Evolutionary conservation across 2,113 vertebrate species (phyloP).

Genomic region (Pandion haliaetus): DNA sequence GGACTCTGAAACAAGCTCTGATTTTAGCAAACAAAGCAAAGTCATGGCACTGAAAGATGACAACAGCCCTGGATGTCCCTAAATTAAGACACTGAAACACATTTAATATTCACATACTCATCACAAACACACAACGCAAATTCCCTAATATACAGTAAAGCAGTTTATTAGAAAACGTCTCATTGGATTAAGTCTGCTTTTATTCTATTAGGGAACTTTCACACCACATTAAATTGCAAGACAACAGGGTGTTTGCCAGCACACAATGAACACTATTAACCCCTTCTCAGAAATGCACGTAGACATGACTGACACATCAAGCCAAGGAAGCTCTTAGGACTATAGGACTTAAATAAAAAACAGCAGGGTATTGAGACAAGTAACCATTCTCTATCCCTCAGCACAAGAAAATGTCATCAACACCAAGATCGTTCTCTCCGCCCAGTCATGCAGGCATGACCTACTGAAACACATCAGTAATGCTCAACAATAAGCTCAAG

Average conservation of each 20-base stretch:
- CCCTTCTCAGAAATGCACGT: not conserved
- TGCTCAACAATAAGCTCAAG: no score
- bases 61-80: slow-evolving; percentile 45
- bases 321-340: not conserved
- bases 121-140: slow-evolving; percentile 39
- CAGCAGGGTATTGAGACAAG: not conserved
- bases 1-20: not conserved
- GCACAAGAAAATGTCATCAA: not conserved
- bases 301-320: not conserved
- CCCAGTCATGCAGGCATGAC: not conserved
- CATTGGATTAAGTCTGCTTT: slow-evolving; percentile 55
- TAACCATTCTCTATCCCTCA: not conserved
- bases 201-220: slow-evolving; percentile 70
- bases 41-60: slow-evolving; percentile 30
- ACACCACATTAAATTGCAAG: slow-evolving; percentile 59
- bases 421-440: not conserved
- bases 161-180: slow-evolving; percentile 65
- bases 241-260: slow-evolving; percentile 53
- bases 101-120: slow-evolving; percentile 55
- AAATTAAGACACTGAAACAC: slow-evolving; percentile 55
- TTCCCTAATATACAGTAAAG: slow-evolving; percentile 31
- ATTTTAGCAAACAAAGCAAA: slow-evolving; percentile 40
- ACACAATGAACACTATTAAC: not conserved
- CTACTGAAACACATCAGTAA: not conserved
- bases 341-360: accelerated